Evolutionary conservation across 2,888 invertebrate species (phyloP).

Genomic region (Conops quadrifasciatus): DNA sequence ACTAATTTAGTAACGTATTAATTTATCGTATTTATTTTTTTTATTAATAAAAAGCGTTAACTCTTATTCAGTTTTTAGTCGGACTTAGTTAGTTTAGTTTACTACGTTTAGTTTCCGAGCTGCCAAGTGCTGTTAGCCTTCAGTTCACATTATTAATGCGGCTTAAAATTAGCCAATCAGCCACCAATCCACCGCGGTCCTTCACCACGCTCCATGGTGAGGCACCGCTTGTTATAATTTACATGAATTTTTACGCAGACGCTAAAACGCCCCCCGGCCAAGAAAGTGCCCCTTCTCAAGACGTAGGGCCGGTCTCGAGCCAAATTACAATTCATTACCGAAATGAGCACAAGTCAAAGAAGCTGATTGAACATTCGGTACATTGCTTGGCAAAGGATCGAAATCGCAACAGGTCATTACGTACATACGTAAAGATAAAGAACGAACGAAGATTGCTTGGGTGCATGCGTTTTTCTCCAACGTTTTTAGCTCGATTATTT

Average conservation of each 20-base stretch:
- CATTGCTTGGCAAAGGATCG: conserved; percentile 2
- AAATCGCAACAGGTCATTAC: too few species aligned
- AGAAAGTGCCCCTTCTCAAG: neutral
- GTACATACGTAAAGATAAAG: too few species aligned
- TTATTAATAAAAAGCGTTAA: too few species aligned
- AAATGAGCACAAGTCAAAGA: conserved; percentile 17
- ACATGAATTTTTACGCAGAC: neutral
- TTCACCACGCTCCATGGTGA: conserved; percentile 2
- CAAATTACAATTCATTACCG: conserved; percentile 34
- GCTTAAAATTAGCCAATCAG: too few species aligned
- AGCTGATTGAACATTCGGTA: neutral
- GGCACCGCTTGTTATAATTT: conserved; percentile 17
- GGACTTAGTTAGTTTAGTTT: too few species aligned
- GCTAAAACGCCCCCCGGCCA: conserved; percentile 23
- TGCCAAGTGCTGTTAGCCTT: neutral
- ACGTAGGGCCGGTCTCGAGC: conserved; percentile 7
- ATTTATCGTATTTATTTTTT: too few species aligned
- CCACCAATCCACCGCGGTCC: too few species aligned
- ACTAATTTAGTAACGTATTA: too few species aligned
- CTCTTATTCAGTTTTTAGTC: too few species aligned
- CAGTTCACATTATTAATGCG: neutral
- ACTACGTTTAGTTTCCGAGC: neutral
- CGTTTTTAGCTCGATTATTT: conserved; percentile 24
- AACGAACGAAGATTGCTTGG: neutral
- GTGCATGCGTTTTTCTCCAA: conserved; percentile 18